Evolutionary conservation across 2,888 invertebrate species (phyloP), one percentile per base, ranked within the genome.

Genomic region (Rhagium mordax): DNA sequence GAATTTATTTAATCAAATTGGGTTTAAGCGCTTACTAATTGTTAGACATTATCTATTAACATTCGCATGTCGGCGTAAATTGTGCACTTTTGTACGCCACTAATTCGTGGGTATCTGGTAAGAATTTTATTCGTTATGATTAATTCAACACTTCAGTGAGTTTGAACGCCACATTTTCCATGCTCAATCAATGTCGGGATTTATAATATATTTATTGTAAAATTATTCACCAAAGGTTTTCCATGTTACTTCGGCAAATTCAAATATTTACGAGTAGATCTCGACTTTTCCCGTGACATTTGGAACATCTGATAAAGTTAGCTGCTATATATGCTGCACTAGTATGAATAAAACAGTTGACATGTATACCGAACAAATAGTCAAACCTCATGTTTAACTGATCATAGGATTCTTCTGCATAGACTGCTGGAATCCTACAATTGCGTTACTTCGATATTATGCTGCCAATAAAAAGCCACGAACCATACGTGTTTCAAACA

Each of bases 251-350:
- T 55, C 29, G 16, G 1, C 20, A 59, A 51, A 24, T 16, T 71
- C 61, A 72, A 72, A 72, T 72, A 72, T 72, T 72, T 69, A 72
- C 67, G 51, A 61, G 33, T 66, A 69, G 60, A 72, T 72, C 72
- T 68, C 55, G 41, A 51, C 67, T 67, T 68, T 51, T 59, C 68
- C 62, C 62, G 68, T 62, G 72, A 72, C 72, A 72, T 69, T 72
- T 69, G 41, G 47, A 72, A 60, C 57, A 72, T 72, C 67, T 68
- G 67, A 72, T 72, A 66, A 72, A 72, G 67, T 72, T 72, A 61
- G 68, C 59, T 66, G 24, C 48, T 47, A 41, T 53, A 41, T 53
- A 69, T 55, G 47, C 57, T 72, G 49, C 49, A 60, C 24, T 61
- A 18, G 21, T 27, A 68, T 72, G 72, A 72, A 72, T 72, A 72